Conservation (phyloP, 2,113 vertebrate species). For the Larimichthys crocea region DNA sequence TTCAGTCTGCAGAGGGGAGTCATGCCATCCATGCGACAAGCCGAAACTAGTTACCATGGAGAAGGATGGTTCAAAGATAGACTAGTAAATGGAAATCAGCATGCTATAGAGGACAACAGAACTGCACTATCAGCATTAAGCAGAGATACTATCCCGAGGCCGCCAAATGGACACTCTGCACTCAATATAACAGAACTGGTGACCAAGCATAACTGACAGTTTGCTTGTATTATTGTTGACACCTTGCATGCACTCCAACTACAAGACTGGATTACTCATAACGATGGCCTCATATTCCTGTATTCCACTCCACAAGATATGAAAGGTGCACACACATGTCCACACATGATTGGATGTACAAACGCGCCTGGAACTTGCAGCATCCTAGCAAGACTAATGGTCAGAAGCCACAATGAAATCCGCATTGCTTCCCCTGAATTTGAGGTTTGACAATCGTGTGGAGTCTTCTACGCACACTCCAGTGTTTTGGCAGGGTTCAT, state of each 20-base stretch:
- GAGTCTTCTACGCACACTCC: background rate
- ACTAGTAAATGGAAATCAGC: background rate
- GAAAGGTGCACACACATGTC: background rate
- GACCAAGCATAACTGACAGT: background rate
- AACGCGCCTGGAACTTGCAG: background rate
- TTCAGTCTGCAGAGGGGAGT: background rate
- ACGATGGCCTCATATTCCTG: background rate
- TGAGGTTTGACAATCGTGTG: background rate
- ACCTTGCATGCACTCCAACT: background rate
- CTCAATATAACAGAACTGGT: background rate
- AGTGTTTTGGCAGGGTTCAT: constrained; percentile 16
- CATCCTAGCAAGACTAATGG: background rate
- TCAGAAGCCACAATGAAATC: background rate
- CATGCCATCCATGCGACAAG: background rate
- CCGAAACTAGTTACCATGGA: background rate
- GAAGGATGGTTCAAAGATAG: background rate
- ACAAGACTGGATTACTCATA: background rate
- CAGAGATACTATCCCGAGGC: background rate
- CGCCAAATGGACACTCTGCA: background rate
- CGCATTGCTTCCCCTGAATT: background rate
- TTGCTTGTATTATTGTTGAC: background rate
- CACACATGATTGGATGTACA: background rate
- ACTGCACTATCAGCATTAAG: background rate
- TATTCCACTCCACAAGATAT: background rate
- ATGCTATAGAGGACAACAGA: background rate